Percentiles rank a stretch among this genome's conserved stretches.
Conservation (phyloP, 1,140 invertebrate species). For the Atta colombica region DNA sequence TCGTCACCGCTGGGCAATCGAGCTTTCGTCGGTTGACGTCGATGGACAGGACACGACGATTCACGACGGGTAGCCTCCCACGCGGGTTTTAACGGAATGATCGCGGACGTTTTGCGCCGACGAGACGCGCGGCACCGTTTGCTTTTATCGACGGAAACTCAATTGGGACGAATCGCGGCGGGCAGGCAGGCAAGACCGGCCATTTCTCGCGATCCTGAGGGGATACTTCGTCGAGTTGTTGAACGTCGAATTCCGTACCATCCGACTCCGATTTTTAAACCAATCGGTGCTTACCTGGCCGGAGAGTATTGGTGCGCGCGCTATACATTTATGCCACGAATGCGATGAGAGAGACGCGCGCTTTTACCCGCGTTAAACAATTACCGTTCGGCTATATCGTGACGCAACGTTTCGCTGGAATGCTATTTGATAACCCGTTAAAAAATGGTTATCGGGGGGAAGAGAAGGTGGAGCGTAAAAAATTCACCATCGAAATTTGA, state of each 20-base stretch:
- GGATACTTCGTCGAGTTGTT: constrained; percentile 34
- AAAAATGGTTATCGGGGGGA: constrained; percentile 31
- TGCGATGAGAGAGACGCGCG: background rate
- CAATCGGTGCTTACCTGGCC: constrained; percentile 58
- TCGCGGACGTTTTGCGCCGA: background rate
- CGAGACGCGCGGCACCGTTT: constrained; percentile 17
- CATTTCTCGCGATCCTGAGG: constrained; percentile 24
- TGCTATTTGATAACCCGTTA: constrained; percentile 35
- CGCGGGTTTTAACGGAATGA: constrained; percentile 21
- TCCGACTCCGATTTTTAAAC: constrained; percentile 56
- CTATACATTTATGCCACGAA: background rate
- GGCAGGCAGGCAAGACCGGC: background rate
- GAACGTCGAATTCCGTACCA: constrained; percentile 46
- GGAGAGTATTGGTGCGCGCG: constrained; percentile 30
- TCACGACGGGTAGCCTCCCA: constrained; percentile 36
- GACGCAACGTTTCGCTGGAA: constrained; percentile 22
- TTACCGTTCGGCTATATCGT: background rate
- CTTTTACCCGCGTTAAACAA: constrained; percentile 50
- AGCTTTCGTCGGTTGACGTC: background rate
- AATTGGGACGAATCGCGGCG: constrained; percentile 9
- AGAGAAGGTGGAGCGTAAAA: constrained; percentile 2
- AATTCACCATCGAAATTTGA: constrained; percentile 39
- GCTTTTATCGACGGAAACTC: constrained; percentile 56
- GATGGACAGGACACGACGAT: background rate
- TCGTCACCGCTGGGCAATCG: background rate